phyloP scores from a whole-genome alignment of 1,140 invertebrate species.

The Ceratosolen solmsi region DNA sequence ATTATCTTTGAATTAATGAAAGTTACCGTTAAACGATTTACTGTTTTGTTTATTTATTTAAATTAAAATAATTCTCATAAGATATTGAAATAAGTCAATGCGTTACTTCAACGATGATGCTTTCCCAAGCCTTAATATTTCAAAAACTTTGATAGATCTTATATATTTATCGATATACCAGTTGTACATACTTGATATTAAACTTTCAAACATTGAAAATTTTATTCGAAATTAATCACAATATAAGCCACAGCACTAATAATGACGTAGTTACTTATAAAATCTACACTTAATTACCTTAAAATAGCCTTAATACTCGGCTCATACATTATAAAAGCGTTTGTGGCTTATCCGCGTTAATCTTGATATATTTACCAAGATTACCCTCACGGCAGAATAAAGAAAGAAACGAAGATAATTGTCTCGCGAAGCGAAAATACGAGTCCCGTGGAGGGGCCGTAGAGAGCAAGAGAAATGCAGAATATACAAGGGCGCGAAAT shows the following conservation, averaged over 20 bases:
- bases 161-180: too few relatives aligned
- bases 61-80: too few relatives aligned
- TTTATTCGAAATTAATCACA: background rate
- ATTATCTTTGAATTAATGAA: too few relatives aligned
- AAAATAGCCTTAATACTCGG: constrained; percentile 5
- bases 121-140: too few relatives aligned
- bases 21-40: too few relatives aligned
- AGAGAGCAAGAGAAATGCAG: background rate
- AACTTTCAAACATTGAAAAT: background rate
- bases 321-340: constrained; percentile 20
- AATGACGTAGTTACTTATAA: background rate
- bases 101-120: too few relatives aligned
- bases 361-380: constrained; percentile 26
- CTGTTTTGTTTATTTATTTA: too few relatives aligned
- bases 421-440: background rate
- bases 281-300: constrained; percentile 6
- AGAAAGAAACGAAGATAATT: background rate
- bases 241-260: background rate
- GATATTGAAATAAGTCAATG: too few relatives aligned
- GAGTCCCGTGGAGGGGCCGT: background rate
- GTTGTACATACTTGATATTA: too few relatives aligned
- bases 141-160: too few relatives aligned
- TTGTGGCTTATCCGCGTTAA: constrained; percentile 19
- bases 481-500: constrained; percentile 13
- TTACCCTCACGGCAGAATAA: background rate